phyloP scores from a whole-genome alignment of 2,113 vertebrate species.

The Vidua chalybeata region DNA sequence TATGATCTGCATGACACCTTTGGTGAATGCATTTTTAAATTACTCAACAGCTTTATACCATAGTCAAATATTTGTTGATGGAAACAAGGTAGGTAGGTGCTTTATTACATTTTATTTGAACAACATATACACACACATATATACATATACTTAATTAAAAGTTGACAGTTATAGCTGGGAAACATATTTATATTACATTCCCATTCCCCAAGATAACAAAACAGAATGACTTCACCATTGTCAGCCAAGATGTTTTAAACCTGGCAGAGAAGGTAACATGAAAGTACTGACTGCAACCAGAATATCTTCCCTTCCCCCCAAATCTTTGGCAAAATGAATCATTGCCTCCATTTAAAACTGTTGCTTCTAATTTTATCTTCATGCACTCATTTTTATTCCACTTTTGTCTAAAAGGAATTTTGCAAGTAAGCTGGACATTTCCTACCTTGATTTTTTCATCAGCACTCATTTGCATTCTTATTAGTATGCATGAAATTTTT shows the following conservation, averaged over 20 bases:
- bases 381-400: conserved; percentile 32
- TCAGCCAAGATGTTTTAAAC: background rate
- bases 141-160: background rate
- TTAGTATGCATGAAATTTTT: conserved; percentile 89
- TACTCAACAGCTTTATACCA: background rate
- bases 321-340: conserved; percentile 7
- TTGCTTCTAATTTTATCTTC: conserved; percentile 33
- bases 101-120: background rate
- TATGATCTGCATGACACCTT: background rate
- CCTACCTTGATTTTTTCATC: conserved; percentile 78
- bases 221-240: background rate
- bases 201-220: background rate
- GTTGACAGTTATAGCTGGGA: background rate
- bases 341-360: conserved; percentile 24
- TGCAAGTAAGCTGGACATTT: conserved; percentile 72
- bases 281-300: background rate
- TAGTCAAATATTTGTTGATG: background rate
- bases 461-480: conserved; percentile 85
- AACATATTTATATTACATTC: background rate
- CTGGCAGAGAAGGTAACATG: background rate
- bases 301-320: background rate
- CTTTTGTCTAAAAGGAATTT: conserved; percentile 52
- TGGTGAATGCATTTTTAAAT: background rate
- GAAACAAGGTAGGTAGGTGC: background rate
- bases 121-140: background rate